phyloP scores from a whole-genome alignment of 2,113 vertebrate species.

The Orientallactaga bullata region DNA sequence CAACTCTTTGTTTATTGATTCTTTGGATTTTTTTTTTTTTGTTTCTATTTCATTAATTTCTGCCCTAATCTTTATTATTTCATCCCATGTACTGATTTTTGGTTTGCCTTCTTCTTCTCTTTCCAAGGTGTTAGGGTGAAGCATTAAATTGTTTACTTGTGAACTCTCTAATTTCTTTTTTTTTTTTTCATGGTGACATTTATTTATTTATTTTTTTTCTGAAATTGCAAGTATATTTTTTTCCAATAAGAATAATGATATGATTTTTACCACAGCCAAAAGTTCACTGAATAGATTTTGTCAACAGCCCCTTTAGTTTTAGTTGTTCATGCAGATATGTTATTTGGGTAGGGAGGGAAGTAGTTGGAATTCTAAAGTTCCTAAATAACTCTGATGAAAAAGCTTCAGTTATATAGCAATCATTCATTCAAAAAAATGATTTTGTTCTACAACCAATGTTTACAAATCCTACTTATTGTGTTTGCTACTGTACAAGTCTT shows the following conservation, averaged over 20 bases:
- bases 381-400: not conserved
- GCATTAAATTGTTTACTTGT: too few relatives aligned
- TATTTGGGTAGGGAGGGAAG: not conserved
- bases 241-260: not conserved
- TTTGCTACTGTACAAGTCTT: not conserved
- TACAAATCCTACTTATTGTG: not conserved
- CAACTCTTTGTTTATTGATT: too few relatives aligned
- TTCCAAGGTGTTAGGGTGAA: too few relatives aligned
- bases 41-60: too few relatives aligned
- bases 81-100: too few relatives aligned
- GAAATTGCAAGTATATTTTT: not conserved
- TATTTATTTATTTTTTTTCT: conserved; percentile 22
- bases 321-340: not conserved
- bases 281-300: not conserved
- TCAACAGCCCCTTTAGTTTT: conserved; percentile 1
- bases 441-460: not conserved
- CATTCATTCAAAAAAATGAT: not conserved
- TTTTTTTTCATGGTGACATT: not conserved
- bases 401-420: not conserved
- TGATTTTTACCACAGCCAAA: not conserved
- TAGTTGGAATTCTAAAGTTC: conserved; percentile 11
- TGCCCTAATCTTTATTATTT: too few relatives aligned
- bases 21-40: too few relatives aligned
- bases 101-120: too few relatives aligned
- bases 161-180: too few relatives aligned